Percentiles rank a stretch among this genome's conserved stretches.
Evolutionary conservation across 2,888 invertebrate species (phyloP).

Genomic region (Ditula angustiorana): DNA sequence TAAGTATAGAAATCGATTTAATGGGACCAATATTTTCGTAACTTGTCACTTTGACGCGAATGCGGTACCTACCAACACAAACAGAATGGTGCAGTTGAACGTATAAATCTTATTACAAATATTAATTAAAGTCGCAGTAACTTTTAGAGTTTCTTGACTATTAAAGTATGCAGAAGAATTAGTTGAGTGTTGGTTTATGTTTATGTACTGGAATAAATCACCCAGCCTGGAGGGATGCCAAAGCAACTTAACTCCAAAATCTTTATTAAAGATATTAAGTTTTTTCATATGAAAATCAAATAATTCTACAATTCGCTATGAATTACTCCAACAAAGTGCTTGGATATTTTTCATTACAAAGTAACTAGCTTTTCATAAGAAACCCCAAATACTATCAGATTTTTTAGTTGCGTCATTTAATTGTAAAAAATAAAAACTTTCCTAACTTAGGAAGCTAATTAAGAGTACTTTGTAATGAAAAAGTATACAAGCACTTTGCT

Average conservation of each 20-base stretch:
- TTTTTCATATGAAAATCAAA: too few relatives aligned
- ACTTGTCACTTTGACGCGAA: constrained; percentile 17
- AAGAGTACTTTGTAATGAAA: too few relatives aligned
- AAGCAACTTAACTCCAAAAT: background rate
- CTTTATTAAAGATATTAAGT: too few relatives aligned
- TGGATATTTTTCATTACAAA: too few relatives aligned
- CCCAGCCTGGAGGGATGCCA: background rate
- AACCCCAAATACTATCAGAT: too few relatives aligned
- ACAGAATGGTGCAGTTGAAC: constrained; percentile 15
- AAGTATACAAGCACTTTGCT: too few relatives aligned
- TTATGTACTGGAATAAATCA: background rate
- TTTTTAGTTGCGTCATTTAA: too few relatives aligned
- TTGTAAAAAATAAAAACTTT: too few relatives aligned
- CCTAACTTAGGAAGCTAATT: too few relatives aligned
- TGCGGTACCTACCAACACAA: constrained; percentile 6
- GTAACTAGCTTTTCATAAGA: too few relatives aligned
- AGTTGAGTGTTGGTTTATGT: background rate
- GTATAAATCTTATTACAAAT: constrained; percentile 28
- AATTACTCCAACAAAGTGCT: too few relatives aligned
- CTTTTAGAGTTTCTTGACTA: constrained; percentile 9
- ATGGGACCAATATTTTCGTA: constrained; percentile 21
- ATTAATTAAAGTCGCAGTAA: constrained; percentile 31
- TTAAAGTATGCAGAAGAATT: background rate
- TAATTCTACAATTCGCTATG: too few relatives aligned
- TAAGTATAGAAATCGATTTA: constrained; percentile 20